Evolutionary conservation across 2,113 vertebrate species (phyloP), one percentile per base, ranked within the genome.

Genomic region (Serranochromis macrocephalus): DNA sequence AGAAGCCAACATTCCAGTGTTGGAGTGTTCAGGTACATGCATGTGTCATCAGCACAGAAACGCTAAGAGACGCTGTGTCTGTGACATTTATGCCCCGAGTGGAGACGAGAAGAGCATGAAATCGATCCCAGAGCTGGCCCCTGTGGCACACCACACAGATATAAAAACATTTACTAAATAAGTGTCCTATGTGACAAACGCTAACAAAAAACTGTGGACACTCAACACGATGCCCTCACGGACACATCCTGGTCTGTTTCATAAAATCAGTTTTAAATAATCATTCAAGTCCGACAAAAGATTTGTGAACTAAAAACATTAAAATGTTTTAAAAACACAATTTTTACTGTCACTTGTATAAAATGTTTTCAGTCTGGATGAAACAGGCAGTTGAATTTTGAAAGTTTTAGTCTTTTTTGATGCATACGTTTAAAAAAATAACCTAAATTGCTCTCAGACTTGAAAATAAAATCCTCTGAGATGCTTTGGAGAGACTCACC

Each of bases 401-500:
- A 11, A 47, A 29, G 9, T 75, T 47, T 75, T 29, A 19, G 38
- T 45, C 40, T 73, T 73, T 45, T 49, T 13, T 49, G 6, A 78
- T 2, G 45, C 16, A 75, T 47, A 31, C 26, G n/a, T 78, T 49
- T 8, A 1, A 31, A 12, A n/a, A 68, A 12, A 49, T 5, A 49
- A 42, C 33, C 7, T 29, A 29, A 31, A 45, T 5, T 36, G 1
- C 47, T 19, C 13, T 9, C 17, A 81, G 33, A 7, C 3, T 0
- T 10, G 17, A 21, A 49, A n/a, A 24, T 26, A 7, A 84, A 79
- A 82, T 58, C 51, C 21, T 51, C 2, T 5, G 26, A 57, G 11
- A 33, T 2, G 8, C n/a, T 71, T 54, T 2, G 7, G 21, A 78
- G 24, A 84, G 51, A 94, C 96, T 96, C 93, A 96, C 95, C 92